phyloP scores from a whole-genome alignment of 2,888 invertebrate species.

The Heliconius erato region DNA sequence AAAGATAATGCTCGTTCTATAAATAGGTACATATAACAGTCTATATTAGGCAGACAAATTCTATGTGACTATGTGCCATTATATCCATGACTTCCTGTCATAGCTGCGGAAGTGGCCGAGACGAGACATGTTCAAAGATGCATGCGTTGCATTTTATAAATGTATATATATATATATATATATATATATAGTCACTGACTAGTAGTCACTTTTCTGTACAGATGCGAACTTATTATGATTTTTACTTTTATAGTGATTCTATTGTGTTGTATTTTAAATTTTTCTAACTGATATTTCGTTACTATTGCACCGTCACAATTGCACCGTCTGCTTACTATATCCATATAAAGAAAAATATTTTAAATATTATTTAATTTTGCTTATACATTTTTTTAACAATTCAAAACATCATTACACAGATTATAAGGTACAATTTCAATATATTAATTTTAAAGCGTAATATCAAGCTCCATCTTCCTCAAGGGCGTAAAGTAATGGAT shows the following conservation, averaged over 20 bases:
- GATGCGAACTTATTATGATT: too few relatives aligned
- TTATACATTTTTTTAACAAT: neutral
- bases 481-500: conserved; percentile 36
- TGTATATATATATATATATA: too few relatives aligned
- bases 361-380: neutral
- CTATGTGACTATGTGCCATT: conserved; percentile 34
- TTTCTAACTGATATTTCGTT: too few relatives aligned
- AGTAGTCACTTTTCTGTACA: too few relatives aligned
- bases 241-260: too few relatives aligned
- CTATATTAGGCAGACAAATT: conserved; percentile 13
- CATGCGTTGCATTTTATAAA: conserved; percentile 39
- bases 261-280: too few relatives aligned
- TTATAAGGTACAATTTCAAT: conserved; percentile 12
- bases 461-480: conserved; percentile 24
- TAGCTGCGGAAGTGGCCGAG: conserved; percentile 44
- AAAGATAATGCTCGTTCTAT: too few relatives aligned
- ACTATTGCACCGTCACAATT: too few relatives aligned
- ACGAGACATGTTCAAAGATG: conserved; percentile 38
- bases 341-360: neutral
- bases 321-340: too few relatives aligned
- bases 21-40: neutral
- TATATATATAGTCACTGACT: too few relatives aligned
- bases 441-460: neutral
- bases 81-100: conserved; percentile 44
- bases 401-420: conserved; percentile 1